Evolutionary conservation across 2,888 invertebrate genomes (phyloP).

Genomic region (Palloptera scutellata): DNA sequence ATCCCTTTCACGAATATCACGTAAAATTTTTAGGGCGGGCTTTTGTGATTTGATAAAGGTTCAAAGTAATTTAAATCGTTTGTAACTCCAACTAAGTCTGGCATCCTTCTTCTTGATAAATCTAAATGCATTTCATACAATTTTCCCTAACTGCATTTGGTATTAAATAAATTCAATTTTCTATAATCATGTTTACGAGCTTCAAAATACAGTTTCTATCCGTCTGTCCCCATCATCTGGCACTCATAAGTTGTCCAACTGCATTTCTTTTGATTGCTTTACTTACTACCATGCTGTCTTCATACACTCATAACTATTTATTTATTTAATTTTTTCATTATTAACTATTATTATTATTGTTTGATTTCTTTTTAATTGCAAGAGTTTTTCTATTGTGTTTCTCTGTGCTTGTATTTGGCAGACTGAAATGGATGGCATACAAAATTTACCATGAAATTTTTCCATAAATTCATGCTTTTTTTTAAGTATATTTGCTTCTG

Average conservation of each 20-base stretch:
- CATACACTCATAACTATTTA: not conserved
- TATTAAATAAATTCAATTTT: constrained; percentile 19
- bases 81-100: constrained; percentile 12
- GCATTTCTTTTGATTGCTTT: no score
- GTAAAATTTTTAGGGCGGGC: not conserved
- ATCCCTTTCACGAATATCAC: not conserved
- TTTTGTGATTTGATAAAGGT: not conserved
- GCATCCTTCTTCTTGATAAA: constrained; percentile 46
- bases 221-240: no score
- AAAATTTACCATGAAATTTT: no score
- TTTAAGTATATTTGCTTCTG: not conserved
- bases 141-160: constrained; percentile 48
- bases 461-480: not conserved
- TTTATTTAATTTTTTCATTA: constrained; percentile 1
- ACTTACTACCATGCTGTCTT: no score
- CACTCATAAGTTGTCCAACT: no score
- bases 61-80: not conserved
- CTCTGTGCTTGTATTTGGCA: no score
- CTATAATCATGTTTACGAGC: constrained; percentile 7
- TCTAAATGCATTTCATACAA: constrained; percentile 39
- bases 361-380: constrained; percentile 6
- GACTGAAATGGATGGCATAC: no score
- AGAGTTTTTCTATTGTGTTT: no score
- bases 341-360: not conserved
- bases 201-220: not conserved